Conservation (phyloP, 2,888 invertebrate genomes). For the Hipparchia semele region DNA sequence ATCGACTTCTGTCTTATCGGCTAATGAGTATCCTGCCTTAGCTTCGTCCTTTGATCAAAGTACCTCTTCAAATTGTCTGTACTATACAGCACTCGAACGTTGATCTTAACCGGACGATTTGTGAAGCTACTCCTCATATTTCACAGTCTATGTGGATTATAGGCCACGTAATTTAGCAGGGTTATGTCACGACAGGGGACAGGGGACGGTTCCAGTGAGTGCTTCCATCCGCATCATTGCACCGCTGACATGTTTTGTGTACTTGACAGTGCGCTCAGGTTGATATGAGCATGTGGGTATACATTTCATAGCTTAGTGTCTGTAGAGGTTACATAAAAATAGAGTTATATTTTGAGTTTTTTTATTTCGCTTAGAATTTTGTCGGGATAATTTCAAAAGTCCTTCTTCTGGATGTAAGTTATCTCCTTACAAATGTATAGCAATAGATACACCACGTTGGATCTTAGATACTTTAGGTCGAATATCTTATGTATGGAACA, state of each 20-base stretch:
- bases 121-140: constrained; percentile 1
- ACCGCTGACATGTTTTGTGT: constrained; percentile 58
- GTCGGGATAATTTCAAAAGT: no score
- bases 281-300: constrained; percentile 39
- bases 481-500: not conserved
- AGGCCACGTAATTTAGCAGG: constrained; percentile 39
- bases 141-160: not conserved
- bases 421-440: not conserved
- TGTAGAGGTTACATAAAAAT: constrained; percentile 4
- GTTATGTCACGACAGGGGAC: constrained; percentile 41
- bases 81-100: constrained; percentile 36
- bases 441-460: not conserved
- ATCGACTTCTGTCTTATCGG: not conserved
- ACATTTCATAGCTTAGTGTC: constrained; percentile 6
- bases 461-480: not conserved
- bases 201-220: constrained; percentile 57
- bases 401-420: not conserved
- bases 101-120: constrained; percentile 29
- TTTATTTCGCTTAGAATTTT: no score
- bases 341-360: not conserved
- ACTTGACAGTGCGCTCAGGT: constrained; percentile 53
- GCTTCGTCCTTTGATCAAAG: constrained; percentile 5
- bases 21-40: constrained; percentile 1
- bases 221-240: constrained; percentile 59
- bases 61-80: constrained; percentile 33